Conservation (phyloP, 2,797 vertebrate genomes). For the Micropoecilia bifurca region DNA sequence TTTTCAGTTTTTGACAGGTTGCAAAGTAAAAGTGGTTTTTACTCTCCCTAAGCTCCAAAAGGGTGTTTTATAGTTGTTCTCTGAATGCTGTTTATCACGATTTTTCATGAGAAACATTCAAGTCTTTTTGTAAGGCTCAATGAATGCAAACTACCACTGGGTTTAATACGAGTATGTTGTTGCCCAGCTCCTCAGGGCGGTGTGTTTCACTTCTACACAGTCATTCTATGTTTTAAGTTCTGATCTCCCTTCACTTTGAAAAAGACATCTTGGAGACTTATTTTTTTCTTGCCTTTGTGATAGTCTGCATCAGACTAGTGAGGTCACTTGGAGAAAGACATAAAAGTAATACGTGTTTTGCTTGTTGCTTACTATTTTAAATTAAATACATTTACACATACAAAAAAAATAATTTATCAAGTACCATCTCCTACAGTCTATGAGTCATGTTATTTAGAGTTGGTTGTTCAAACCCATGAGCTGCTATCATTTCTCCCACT, state of each 20-base stretch:
- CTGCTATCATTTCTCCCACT: too few relatives aligned
- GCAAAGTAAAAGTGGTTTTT: not conserved
- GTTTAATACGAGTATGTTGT: slow-evolving; percentile 25
- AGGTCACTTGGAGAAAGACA: not conserved
- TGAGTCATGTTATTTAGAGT: too few relatives aligned
- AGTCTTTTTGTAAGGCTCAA: slow-evolving; percentile 9
- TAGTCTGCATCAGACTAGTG: not conserved
- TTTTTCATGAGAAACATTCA: slow-evolving; percentile 40
- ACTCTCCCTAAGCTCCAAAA: not conserved
- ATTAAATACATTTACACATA: not conserved
- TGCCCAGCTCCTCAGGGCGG: slow-evolving; percentile 29
- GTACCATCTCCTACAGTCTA: too few relatives aligned
- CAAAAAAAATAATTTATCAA: not conserved
- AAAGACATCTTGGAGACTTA: slow-evolving; percentile 31
- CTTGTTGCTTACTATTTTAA: not conserved
- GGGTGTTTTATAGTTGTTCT: slow-evolving; percentile 14
- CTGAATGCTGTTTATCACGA: slow-evolving; percentile 27
- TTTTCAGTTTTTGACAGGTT: slow-evolving; percentile 3
- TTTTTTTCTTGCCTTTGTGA: slow-evolving; percentile 31
- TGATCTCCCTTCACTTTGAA: slow-evolving; percentile 55
- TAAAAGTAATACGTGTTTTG: not conserved
- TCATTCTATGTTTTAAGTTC: slow-evolving; percentile 54
- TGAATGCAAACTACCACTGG: slow-evolving; percentile 29
- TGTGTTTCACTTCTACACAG: slow-evolving; percentile 47
- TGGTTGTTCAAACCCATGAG: too few relatives aligned